phyloP scores from a whole-genome alignment of 2,797 vertebrate species.

The Bradypodion ventrale region DNA sequence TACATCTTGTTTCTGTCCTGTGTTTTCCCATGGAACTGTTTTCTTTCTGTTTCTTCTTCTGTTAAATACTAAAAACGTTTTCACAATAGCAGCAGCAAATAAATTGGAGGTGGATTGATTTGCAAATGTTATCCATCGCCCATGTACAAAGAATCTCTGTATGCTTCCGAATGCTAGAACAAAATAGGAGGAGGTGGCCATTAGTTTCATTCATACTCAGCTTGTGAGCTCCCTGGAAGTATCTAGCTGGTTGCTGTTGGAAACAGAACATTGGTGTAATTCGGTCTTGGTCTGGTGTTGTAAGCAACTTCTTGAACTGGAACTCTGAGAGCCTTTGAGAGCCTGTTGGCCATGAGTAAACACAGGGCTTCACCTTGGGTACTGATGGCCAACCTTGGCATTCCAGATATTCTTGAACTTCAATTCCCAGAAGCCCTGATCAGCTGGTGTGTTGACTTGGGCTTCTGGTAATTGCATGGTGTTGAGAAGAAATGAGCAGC shows the following conservation, averaged over 20 bases:
- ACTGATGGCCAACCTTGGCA: no score
- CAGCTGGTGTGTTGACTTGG: no score
- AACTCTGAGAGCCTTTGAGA: neutral
- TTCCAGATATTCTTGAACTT: no score
- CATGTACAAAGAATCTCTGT: neutral
- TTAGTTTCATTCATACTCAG: neutral
- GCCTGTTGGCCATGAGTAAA: neutral
- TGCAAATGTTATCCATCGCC: no score
- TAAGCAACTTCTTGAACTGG: neutral
- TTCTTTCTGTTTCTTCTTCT: no score
- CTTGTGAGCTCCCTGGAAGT: neutral
- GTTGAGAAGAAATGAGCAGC: neutral
- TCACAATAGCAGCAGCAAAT: no score
- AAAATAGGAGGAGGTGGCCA: neutral
- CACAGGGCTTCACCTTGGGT: accelerated
- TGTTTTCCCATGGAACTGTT: no score
- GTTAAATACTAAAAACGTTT: no score
- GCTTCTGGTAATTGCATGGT: neutral
- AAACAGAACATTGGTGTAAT: neutral
- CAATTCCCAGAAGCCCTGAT: no score
- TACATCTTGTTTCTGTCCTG: neutral
- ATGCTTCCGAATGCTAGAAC: no score
- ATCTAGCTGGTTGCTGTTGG: neutral
- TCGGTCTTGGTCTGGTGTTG: neutral
- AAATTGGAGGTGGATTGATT: no score